A percentile compares a stretch with the other conserved stretches of the same genome.
These are phyloP conservation scores for Lasioglossum malachurum DNA, from an alignment of 2,888 invertebrate species.

Conservation along the genomic window DNA sequence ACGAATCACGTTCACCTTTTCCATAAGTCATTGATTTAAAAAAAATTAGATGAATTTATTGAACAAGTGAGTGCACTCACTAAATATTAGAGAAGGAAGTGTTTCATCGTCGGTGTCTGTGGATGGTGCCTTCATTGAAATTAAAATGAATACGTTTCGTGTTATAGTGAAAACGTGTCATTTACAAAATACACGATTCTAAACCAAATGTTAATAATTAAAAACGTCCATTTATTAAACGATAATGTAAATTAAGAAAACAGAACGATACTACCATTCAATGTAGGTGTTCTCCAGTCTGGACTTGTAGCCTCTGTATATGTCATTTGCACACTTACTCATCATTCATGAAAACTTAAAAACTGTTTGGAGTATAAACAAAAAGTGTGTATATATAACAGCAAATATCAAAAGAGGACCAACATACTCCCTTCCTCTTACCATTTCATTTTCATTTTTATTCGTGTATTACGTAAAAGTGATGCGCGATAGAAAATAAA, in stretches of 20 bases:
- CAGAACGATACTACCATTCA: conserved; percentile 48
- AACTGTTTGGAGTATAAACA: conserved; percentile 39
- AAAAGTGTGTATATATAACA: conserved; percentile 36
- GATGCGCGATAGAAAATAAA: conserved; percentile 37
- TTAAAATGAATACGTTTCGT: conserved; percentile 47
- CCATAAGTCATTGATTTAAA: conserved; percentile 35
- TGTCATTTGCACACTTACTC: conserved; percentile 45
- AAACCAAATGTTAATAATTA: conserved; percentile 57
- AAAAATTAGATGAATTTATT: conserved; percentile 39
- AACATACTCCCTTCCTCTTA: conserved; percentile 63
- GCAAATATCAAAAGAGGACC: conserved; percentile 63
- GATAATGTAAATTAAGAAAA: conserved; percentile 70
- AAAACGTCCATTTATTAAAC: conserved; percentile 72
- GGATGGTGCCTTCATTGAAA: conserved; percentile 51
- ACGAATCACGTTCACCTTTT: conserved; percentile 50
- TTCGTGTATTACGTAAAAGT: conserved; percentile 36
- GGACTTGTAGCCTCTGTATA: neutral
- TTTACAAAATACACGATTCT: conserved; percentile 37
- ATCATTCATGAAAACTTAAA: conserved; percentile 44
- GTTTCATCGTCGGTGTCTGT: conserved; percentile 60
- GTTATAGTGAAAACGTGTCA: conserved; percentile 38
- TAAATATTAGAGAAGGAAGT: conserved; percentile 42
- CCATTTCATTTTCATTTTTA: conserved; percentile 35
- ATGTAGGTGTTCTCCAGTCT: conserved; percentile 43
- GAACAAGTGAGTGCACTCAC: conserved; percentile 47